A percentile compares a stretch with the other conserved stretches of the same genome.
Conservation (phyloP, 2,797 vertebrate species). For the Bryconaethiops microstoma region DNA sequence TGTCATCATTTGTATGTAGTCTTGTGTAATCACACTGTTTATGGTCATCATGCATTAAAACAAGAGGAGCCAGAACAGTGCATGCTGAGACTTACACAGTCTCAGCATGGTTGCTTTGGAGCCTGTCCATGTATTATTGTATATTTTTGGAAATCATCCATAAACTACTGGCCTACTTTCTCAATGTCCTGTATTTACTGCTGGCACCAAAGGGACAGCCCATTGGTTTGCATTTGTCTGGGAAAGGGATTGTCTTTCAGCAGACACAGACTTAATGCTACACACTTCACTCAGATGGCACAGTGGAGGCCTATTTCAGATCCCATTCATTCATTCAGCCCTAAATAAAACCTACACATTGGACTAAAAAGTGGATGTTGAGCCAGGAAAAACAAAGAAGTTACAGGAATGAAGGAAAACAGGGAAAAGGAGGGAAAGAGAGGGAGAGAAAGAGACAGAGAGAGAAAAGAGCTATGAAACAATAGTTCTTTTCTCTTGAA, state of each 20-base stretch:
- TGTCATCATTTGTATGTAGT: background rate
- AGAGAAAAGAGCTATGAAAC: too few species aligned
- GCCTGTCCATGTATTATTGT: background rate
- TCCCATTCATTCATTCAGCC: background rate
- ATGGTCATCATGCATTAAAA: background rate
- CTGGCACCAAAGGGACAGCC: background rate
- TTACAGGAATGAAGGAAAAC: background rate
- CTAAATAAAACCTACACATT: background rate
- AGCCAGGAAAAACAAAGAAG: constrained; percentile 22
- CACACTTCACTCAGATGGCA: background rate
- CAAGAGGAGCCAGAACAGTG: background rate
- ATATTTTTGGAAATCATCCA: background rate
- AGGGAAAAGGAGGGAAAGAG: too few species aligned
- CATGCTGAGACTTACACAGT: background rate
- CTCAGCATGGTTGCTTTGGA: constrained; percentile 7
- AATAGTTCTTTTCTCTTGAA: too few species aligned
- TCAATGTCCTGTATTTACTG: background rate
- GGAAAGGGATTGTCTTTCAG: constrained; percentile 7
- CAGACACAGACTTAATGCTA: constrained; percentile 8
- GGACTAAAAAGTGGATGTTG: background rate
- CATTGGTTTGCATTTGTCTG: constrained; percentile 20
- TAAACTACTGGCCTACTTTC: constrained; percentile 4
- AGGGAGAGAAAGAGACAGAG: too few species aligned
- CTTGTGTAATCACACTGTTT: background rate
- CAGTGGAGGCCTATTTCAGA: constrained; percentile 12